Evolutionary conservation across 92 coral and sea anemone species (phyloP), one percentile per base, ranked within the genome.

Genomic region (Metridium senile): DNA sequence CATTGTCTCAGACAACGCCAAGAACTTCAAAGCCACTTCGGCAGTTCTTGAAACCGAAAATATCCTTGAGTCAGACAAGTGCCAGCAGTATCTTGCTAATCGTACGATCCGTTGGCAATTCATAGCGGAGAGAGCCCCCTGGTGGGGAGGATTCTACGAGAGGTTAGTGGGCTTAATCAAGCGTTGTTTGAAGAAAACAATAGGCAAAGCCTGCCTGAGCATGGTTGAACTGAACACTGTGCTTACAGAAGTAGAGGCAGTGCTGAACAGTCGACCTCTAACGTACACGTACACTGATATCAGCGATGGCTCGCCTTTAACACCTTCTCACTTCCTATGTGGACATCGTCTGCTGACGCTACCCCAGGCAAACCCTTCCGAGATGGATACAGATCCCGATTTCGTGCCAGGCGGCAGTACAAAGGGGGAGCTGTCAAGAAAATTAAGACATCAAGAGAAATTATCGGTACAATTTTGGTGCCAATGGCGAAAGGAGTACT

Each of bases 161-260:
- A n/a, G n/a, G n/a, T n/a, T n/a, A n/a, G n/a, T n/a, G n/a, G n/a
- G n/a, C n/a, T n/a, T n/a, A n/a, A n/a, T n/a, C n/a, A n/a, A n/a
- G n/a, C n/a, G n/a, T n/a, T n/a, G n/a, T n/a, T n/a, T n/a, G n/a
- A n/a, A n/a, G n/a, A n/a, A n/a, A n/a, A n/a, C n/a, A n/a, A n/a
- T n/a, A n/a, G n/a, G n/a, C n/a, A n/a, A n/a, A n/a, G n/a, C n/a
- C n/a, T n/a, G n/a, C n/a, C n/a, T n/a, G n/a, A n/a, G n/a, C n/a
- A n/a, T n/a, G n/a, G n/a, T n/a, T n/a, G n/a, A n/a, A n/a, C n/a
- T n/a, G n/a, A n/a, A n/a, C 78, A 83, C 87, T 25, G 43, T 77
- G 62, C 77, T 71, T 26, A 72, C 26, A 49, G 86, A 81, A 57
- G 75, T 81, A 33, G 86, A 81, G 62, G 80, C 80, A 9, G 79